A percentile compares a stretch with the other conserved stretches of the same genome.
Conservation (phyloP, 2,888 invertebrate species). For the Deilephila elpenor region DNA sequence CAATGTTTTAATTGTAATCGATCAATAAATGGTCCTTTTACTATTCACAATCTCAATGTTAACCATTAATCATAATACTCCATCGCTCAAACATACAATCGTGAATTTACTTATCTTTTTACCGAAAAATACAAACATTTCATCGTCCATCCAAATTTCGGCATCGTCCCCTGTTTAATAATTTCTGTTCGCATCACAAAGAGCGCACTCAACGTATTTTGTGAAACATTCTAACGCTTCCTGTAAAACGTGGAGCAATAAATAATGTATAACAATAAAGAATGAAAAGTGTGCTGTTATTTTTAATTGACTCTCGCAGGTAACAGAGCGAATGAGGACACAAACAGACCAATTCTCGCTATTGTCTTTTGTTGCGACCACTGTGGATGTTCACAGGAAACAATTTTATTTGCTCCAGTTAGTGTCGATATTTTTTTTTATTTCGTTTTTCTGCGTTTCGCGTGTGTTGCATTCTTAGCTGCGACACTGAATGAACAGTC, state of each 20-base stretch:
- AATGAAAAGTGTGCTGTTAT: not conserved
- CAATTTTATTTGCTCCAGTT: conserved; percentile 71
- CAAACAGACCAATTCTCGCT: not conserved
- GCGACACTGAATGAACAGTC: conserved; percentile 63
- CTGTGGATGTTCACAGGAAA: conserved; percentile 66
- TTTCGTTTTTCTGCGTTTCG: conserved; percentile 64
- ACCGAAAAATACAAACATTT: not conserved
- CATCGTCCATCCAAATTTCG: not conserved
- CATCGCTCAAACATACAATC: not conserved
- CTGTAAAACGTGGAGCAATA: conserved; percentile 6
- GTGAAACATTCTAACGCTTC: conserved; percentile 6
- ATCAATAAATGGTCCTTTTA: too few species aligned
- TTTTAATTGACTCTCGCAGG: conserved; percentile 4
- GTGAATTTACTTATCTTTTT: not conserved
- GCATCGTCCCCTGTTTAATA: conserved; percentile 7
- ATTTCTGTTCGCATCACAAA: conserved; percentile 7
- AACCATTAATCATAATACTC: too few species aligned
- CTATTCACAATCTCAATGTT: too few species aligned
- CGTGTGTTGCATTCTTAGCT: conserved; percentile 61
- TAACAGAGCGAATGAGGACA: conserved; percentile 5
- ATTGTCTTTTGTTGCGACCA: conserved; percentile 35
- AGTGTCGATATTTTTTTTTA: conserved; percentile 65
- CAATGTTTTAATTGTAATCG: too few species aligned
- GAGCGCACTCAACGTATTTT: conserved; percentile 9
- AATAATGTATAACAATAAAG: conserved; percentile 9